A percentile compares a stretch with the other conserved stretches of the same genome.
These are phyloP conservation scores for Phymanthus crucifer DNA, from an alignment of 92 coral and sea anemone species.

Conservation along the genomic window DNA sequence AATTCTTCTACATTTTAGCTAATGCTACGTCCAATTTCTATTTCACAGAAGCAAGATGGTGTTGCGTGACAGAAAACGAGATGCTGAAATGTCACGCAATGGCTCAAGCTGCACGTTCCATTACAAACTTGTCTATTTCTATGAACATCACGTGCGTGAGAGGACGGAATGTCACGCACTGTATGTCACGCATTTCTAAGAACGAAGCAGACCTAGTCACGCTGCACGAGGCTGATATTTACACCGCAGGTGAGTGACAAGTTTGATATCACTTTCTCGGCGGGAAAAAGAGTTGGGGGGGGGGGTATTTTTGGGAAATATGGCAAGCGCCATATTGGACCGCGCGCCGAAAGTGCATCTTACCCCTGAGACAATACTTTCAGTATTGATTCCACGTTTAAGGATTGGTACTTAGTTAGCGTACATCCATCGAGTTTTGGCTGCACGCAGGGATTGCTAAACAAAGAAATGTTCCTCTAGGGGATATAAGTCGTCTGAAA, in stretches of 20 bases:
- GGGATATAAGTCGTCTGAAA: no score
- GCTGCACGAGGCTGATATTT: conserved; percentile 48
- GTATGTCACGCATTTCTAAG: conserved; percentile 48
- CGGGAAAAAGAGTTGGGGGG: no score
- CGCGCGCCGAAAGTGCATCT: neutral
- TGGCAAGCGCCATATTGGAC: no score
- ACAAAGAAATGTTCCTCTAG: no score
- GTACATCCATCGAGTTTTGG: no score
- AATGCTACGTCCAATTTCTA: neutral
- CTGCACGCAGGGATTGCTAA: no score
- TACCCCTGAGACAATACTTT: no score
- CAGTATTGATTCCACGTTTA: no score
- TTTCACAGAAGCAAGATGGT: conserved; percentile 60
- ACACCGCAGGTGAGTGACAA: conserved; percentile 50
- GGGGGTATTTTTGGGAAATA: no score
- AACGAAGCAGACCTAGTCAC: conserved; percentile 57
- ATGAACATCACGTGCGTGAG: conserved; percentile 46
- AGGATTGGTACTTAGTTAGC: no score
- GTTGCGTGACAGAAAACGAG: conserved; percentile 54
- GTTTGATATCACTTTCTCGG: no score
- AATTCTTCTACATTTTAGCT: neutral
- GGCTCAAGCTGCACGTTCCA: conserved; percentile 33
- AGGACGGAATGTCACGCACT: conserved; percentile 41
- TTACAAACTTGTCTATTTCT: conserved; percentile 11
- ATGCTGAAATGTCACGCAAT: conserved; percentile 48